Evolutionary conservation across 2,113 vertebrate genomes (phyloP).

Genomic region (Anguilla japonica): DNA sequence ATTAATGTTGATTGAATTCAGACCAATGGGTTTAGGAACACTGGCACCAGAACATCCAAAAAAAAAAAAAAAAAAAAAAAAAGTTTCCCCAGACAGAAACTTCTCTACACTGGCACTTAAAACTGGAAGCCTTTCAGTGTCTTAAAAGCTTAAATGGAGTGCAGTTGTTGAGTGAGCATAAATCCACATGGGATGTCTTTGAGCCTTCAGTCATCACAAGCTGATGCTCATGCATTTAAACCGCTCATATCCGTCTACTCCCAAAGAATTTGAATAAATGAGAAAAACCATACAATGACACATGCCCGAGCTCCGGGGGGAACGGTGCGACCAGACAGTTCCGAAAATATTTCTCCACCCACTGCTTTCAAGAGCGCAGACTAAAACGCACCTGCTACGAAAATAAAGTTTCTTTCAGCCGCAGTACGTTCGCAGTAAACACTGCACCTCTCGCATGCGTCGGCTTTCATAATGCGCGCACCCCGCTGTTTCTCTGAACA

Average conservation of each 20-base stretch:
- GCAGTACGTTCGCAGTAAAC: neutral
- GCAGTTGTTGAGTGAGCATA: neutral
- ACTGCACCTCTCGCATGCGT: neutral
- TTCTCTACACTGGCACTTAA: neutral
- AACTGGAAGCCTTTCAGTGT: neutral
- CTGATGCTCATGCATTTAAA: neutral
- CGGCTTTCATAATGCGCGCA: neutral
- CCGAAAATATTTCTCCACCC: neutral
- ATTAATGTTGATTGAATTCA: neutral
- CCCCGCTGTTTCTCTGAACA: neutral
- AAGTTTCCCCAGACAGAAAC: neutral
- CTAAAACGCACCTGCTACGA: conserved; percentile 7
- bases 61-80: neutral
- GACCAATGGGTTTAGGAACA: neutral
- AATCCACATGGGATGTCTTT: neutral
- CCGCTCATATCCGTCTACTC: neutral
- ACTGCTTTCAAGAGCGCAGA: neutral
- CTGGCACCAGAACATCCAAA: neutral
- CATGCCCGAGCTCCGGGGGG: neutral
- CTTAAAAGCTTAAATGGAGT: conserved; percentile 16
- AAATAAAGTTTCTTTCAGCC: neutral
- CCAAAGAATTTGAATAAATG: conserved; percentile 7
- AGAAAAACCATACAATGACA: conserved; percentile 9
- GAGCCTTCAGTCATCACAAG: neutral
- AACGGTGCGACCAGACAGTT: neutral